phyloP scores from a whole-genome alignment of 2,113 vertebrate genomes.

The Miniopterus natalensis region DNA sequence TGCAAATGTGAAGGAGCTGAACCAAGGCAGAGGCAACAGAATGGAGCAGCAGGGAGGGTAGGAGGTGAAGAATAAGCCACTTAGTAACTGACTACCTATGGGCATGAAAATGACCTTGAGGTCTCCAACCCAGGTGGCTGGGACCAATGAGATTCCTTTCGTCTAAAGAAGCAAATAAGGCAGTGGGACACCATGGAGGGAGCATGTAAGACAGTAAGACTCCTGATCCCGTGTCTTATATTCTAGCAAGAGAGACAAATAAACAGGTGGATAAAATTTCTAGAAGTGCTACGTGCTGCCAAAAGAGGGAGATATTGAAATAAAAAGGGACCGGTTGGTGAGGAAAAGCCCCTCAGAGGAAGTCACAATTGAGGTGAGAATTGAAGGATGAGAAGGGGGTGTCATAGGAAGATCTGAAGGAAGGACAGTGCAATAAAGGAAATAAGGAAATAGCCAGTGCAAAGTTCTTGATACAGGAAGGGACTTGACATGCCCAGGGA shows the following conservation, averaged over 20 bases:
- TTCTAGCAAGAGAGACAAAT: background rate
- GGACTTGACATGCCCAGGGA: background rate
- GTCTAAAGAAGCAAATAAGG: background rate
- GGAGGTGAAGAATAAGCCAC: background rate
- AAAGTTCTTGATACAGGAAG: background rate
- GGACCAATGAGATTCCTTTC: background rate
- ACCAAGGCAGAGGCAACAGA: background rate
- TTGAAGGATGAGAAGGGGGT: background rate
- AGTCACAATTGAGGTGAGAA: background rate
- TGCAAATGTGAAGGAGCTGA: background rate
- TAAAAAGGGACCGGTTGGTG: background rate
- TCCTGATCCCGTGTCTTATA: background rate
- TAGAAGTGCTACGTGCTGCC: background rate
- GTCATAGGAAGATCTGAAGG: background rate
- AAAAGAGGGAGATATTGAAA: background rate
- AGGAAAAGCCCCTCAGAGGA: background rate
- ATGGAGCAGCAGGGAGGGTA: background rate
- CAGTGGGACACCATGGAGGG: fast-evolving
- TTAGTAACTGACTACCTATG: background rate
- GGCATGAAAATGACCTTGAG: background rate
- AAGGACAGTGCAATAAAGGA: background rate
- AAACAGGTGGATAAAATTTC: background rate
- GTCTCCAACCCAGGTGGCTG: background rate
- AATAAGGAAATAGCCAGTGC: background rate
- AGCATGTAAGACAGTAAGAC: background rate